Evolutionary conservation across 2,888 invertebrate genomes (phyloP), one percentile per base, ranked within the genome.

Genomic region (Neria commutata): DNA sequence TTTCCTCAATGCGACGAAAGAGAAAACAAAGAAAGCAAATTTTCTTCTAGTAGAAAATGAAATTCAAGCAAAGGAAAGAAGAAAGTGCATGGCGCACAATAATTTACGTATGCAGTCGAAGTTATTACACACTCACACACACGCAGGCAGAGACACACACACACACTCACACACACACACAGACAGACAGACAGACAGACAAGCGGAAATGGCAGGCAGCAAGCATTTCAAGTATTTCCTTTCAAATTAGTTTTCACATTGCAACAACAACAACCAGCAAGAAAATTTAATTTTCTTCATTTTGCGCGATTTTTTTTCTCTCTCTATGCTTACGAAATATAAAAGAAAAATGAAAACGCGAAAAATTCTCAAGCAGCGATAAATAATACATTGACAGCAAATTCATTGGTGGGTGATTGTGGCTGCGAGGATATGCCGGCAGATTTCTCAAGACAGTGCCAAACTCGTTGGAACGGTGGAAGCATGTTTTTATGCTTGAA

Each of bases 331-430:
- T 14, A n/a, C 17, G 21, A 42, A 46, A 24, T 5, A 21, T 23
- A 21, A 46, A 46, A 46, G 21, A 5, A 46, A 46, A 21, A n/a
- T 24, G 21, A 46, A 46, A 24, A 48, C 25, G 29, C 25, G 29
- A 48, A 48, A 25, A n/a, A 26, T 11, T 26, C 19, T 23, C 48
- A 33, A n/a, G n/a, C 11, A 48, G 25, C 48, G 26, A 48, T 48
- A 48, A 48, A 48, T 48, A 48, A 48, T 48, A 48, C 48, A 48
- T 48, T 48, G 48, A 25, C 48, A 48, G 24, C 24, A 21, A 3
- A 46, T 5, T 4, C 19, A 8, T n/a, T n/a, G n/a, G n/a, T n/a
- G n/a, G n/a, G n/a, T n/a, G n/a, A n/a, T n/a, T n/a, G n/a, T n/a
- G 19, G 11, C 6, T 21, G 46, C 5, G 16, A 6, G 37, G 37